Base-by-base conservation (phyloP, 2,113 vertebrate genomes). In the Lutjanus erythropterus region DNA sequence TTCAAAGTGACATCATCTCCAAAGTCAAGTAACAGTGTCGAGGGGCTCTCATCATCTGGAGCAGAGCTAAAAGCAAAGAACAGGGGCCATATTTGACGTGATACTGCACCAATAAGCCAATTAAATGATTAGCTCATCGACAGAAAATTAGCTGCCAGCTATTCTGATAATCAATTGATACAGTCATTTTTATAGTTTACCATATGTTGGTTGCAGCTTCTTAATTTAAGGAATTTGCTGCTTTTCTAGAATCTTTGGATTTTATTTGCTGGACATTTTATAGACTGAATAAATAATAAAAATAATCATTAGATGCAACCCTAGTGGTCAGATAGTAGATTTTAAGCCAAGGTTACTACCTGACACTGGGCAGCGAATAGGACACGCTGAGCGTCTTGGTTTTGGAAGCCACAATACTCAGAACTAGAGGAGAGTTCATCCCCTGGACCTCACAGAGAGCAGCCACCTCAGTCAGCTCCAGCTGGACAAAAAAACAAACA, bases 361-460 rank as follows among this genome's bases (percentile, higher is more conserved):
- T 39, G 75, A 83, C 85, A 46, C 6, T 0, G 6, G 91, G 89
- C 50, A 97, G 3, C 0, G 92, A 86, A 60, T 97, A 96, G 19
- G 91, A 94, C 73, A 99, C 93, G 0, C 80, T 86, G 15, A 98
- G 93, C 8, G 89, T 95, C 88, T 92, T 95, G 39, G 96, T 89
- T 78, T 95, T 95, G 73, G 93, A 94, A 23, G 90, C 68, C 1
- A 68, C 90, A 78, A 99, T 94, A 11, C 87, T 86, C 33, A 99
- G 86, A 37, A 95, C 86, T 42, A 99, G 94, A 1, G 95, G 96
- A 8, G 95, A 92, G 66, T 64, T 79, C 96, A 97, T 96, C 60
- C 94, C 96, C 76, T 96, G 93, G 80, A 99, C 90, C 3, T 92
- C 88, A 86, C 98, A 99, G 58, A 91, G 81, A 47, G 97, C 94